Conservation (phyloP, 2,888 invertebrate species). For the Synergus laeviventris region DNA sequence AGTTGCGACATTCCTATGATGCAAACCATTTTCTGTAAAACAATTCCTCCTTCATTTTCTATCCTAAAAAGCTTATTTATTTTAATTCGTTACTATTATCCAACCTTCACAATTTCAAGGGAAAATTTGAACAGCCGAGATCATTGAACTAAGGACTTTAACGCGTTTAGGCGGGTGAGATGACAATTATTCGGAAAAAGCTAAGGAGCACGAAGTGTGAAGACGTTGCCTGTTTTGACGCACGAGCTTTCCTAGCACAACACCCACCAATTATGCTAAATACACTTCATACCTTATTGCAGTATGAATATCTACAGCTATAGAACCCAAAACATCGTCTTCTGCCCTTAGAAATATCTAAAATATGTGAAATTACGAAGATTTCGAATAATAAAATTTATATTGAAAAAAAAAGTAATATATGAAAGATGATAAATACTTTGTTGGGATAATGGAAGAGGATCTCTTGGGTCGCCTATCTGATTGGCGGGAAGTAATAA, state of each 20-base stretch:
- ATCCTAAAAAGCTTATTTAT: background rate
- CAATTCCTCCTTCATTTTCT: background rate
- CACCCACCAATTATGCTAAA: conserved; percentile 65
- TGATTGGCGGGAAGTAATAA: background rate
- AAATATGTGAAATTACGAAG: too few species aligned
- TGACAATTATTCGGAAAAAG: conserved; percentile 57
- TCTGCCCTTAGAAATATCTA: too few species aligned
- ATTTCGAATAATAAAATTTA: too few species aligned
- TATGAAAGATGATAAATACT: background rate
- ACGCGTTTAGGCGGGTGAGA: conserved; percentile 23
- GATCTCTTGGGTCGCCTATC: background rate
- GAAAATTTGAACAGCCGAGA: background rate
- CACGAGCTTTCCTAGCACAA: conserved; percentile 56
- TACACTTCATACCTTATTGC: conserved; percentile 1
- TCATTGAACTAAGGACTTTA: conserved; percentile 22
- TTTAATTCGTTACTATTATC: background rate
- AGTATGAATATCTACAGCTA: background rate
- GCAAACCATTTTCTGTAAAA: background rate
- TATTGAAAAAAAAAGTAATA: too few species aligned
- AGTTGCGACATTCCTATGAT: background rate
- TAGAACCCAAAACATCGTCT: too few species aligned
- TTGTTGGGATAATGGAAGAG: background rate
- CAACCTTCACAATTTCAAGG: too few species aligned
- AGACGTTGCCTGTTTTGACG: conserved; percentile 60
- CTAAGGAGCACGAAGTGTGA: conserved; percentile 60